Evolutionary conservation across 1,140 invertebrate species (phyloP), one percentile per base, ranked within the genome.

Genomic region (Heterodera schachtii): DNA sequence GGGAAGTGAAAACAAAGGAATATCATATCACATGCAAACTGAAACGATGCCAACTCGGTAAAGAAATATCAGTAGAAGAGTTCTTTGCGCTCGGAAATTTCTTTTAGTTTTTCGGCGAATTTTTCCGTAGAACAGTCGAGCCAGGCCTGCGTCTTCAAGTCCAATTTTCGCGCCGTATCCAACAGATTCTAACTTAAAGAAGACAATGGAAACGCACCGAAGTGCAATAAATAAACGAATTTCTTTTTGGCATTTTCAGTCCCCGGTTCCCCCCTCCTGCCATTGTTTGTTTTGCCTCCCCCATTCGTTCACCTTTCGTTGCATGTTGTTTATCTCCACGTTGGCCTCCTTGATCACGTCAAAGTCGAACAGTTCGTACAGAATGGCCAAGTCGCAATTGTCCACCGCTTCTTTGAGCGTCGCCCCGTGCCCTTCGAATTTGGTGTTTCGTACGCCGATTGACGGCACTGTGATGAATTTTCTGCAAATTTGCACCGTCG

Each of bases 391-490:
- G 44, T 76, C 44, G n/a, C 74, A 76, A 7, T 57, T 44, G 7
- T 19, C 46, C 41, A 64, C 74, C 46, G 74, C 74, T 49, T 76
- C 49, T 43, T 57, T n/a, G 66, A 19, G n/a, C 43, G 41, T 76
- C 44, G 66, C 4, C 57, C 74, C 74, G 16, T 49, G 57, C 2
- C 74, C 47, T 8, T 76, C 74, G 66, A 76, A 76, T 76, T 60
- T 57, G 5, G 19, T 19, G 46, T 19, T 52, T 41, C 11, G 1
- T 16, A 57, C 44, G 74, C 66, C n/a, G 1, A 76, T 41, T n/a
- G 74, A 76, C 16, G 13, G 74, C 16, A 76, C 74, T n/a, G 74
- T 64, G 44, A 76, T 76, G 66, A 21, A 76, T 60, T 76, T 76
- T 7, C 74, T 46, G 19, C 74, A 76, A 52, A 76, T 19, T 11